Evolutionary conservation across 2,797 vertebrate species (phyloP), one percentile per base, ranked within the genome.

Genomic region (Sebastolobus altivelis): DNA sequence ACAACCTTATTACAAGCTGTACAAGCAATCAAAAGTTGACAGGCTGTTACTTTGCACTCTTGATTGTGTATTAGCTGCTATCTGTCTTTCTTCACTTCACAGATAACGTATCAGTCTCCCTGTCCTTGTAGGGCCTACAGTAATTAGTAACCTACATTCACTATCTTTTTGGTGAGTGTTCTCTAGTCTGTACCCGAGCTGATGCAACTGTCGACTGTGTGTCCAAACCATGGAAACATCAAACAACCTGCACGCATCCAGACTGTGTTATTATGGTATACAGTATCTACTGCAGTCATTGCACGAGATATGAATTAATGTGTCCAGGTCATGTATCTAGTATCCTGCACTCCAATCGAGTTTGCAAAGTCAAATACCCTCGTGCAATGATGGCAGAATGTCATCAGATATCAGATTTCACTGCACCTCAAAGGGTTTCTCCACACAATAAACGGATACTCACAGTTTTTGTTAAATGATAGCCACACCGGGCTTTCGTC

Each of bases 21-120:
- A 20, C 29, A 65, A 33, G 12, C 59, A 72, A 58, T 80, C 38
- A 55, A 62, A 77, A 46, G 3, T 46, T 66, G 43, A 54, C 29
- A 59, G 4, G 52, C 66, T 87, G 88, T 88, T 11, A 90, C 87
- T 93, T 89, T 90, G 89, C 77, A 75, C 83, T 85, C 58, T 0
- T 75, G 59, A 69, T 43, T 75, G 69, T 71, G 38, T 25, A 82
- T 83, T 29, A 61, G 74, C 52, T 2, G 31, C 68, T 78, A 66
- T 90, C 84, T n/a, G 62, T 71, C 16, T 33, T 16, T 69, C 46
- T 16, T 69, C 46, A 3, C 56, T 6, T 58, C 7, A 62, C 72
- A 80, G 88, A 92, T 90, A 93, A 62, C 31, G 0, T 89, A 90
- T 91, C 89, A 75, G 69, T 27, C 31, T 60, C 18, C 5, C 62